These are phyloP conservation scores for Smittia aterrima DNA, from an alignment of 2,888 invertebrate genomes.

Conservation along the genomic window DNA sequence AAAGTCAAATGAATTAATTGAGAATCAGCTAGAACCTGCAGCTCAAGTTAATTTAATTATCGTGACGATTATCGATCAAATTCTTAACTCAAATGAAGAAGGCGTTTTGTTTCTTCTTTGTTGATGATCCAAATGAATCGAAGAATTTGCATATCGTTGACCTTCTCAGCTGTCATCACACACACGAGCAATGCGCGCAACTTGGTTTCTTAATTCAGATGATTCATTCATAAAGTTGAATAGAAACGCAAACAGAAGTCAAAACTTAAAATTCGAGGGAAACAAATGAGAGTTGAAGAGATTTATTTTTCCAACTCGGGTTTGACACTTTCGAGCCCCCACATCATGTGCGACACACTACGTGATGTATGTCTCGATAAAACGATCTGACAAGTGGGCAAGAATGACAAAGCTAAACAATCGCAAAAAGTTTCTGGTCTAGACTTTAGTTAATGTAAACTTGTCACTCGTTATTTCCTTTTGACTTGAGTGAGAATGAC, in stretches of 20 bases:
- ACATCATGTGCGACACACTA: not conserved
- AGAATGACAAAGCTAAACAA: not conserved
- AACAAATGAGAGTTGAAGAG: not conserved
- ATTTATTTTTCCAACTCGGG: not conserved
- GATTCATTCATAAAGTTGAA: not conserved
- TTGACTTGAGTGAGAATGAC: too few relatives aligned
- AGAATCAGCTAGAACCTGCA: not conserved
- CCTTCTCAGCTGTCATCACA: not conserved
- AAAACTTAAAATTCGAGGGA: not conserved
- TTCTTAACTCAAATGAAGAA: not conserved
- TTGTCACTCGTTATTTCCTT: too few relatives aligned
- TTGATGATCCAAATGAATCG: not conserved
- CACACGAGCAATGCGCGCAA: not conserved
- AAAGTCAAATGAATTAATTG: not conserved
- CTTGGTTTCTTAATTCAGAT: not conserved
- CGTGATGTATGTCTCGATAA: not conserved
- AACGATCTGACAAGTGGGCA: constrained; percentile 11
- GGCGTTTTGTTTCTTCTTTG: not conserved
- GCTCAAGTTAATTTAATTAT: not conserved
- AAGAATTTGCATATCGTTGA: not conserved
- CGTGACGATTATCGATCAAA: not conserved
- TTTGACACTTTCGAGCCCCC: not conserved
- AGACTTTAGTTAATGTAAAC: too few relatives aligned
- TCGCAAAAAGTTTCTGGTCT: not conserved
- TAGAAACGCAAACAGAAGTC: not conserved